These are phyloP conservation scores for Psephotus haematonotus DNA, from an alignment of 2,113 vertebrate species.

Conservation along the genomic window DNA sequence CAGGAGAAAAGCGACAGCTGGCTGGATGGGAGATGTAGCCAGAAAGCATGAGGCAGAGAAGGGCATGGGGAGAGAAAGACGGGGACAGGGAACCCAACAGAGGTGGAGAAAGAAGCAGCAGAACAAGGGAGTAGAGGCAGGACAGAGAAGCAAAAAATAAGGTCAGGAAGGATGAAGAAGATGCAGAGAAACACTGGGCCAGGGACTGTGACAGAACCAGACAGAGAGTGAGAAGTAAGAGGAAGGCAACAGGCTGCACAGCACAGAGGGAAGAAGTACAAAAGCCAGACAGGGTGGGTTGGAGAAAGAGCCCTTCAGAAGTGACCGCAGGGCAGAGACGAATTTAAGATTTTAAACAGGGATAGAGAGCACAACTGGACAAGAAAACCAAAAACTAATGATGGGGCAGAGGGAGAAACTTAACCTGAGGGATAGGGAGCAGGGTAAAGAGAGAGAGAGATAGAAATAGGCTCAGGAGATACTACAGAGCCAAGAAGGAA, in stretches of 20 bases:
- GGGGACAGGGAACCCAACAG: not conserved
- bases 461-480: not conserved
- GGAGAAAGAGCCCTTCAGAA: too few species aligned
- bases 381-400: not conserved
- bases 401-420: not conserved
- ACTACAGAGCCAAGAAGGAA: not conserved
- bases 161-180: too few species aligned
- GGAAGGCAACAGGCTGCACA: too few species aligned
- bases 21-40: not conserved
- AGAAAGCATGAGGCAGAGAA: not conserved
- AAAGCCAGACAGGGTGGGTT: too few species aligned
- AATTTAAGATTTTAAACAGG: too few species aligned
- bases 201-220: too few species aligned
- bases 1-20: not conserved
- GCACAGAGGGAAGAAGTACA: too few species aligned
- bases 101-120: not conserved
- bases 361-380: not conserved
- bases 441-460: not conserved
- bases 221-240: too few species aligned
- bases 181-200: too few species aligned
- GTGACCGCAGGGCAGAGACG: too few species aligned
- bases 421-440: not conserved
- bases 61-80: rapidly evolving
- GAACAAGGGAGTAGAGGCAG: too few species aligned
- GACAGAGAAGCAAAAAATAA: too few species aligned